phyloP scores from a whole-genome alignment of 2,888 invertebrate species.

The Apantesis nais region DNA sequence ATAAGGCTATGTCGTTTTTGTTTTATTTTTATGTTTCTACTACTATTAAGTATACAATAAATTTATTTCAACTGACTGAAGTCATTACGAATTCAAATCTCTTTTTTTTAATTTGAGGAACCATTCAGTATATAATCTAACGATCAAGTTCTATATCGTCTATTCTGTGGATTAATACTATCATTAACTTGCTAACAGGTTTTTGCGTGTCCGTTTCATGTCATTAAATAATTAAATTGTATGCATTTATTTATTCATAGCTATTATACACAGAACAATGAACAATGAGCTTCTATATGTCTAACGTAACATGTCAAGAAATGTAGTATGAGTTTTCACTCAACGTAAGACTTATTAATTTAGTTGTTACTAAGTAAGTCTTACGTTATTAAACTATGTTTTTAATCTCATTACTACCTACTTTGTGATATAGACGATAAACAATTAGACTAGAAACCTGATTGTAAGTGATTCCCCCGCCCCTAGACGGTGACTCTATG shows the following conservation, averaged over 20 bases:
- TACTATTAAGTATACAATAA: not conserved
- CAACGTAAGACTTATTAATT: too few relatives aligned
- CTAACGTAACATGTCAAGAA: not conserved
- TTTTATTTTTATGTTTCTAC: not conserved
- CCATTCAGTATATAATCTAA: not conserved
- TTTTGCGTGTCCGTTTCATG: not conserved
- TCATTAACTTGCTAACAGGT: not conserved
- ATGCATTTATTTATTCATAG: not conserved
- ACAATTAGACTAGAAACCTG: too few relatives aligned
- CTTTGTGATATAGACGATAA: too few relatives aligned
- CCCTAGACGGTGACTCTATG: too few relatives aligned
- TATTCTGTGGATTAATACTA: not conserved
- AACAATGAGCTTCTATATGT: not conserved
- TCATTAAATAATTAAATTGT: not conserved
- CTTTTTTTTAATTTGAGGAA: not conserved
- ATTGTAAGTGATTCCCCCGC: too few relatives aligned
- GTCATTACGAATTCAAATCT: not conserved
- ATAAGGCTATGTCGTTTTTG: too few relatives aligned
- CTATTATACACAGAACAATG: conserved; percentile 12
- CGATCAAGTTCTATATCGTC: not conserved
- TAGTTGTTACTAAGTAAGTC: too few relatives aligned
- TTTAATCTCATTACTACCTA: too few relatives aligned
- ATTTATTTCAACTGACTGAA: not conserved
- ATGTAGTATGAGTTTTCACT: not conserved
- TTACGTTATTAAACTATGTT: too few relatives aligned